Evolutionary conservation across 2,797 vertebrate species (phyloP).

Genomic region (Rhinogobio ventralis): DNA sequence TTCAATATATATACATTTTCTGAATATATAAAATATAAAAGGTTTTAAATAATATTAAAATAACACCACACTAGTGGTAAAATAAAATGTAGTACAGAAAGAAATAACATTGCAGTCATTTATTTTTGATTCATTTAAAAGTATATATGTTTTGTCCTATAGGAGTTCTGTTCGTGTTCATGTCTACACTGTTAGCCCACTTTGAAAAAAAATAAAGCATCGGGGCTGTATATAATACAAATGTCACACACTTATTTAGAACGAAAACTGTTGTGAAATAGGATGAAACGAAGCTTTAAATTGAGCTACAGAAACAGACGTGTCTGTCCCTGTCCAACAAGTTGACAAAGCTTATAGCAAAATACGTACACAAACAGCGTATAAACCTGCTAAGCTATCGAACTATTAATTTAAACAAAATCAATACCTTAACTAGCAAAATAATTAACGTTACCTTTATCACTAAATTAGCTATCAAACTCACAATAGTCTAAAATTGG

Average conservation of each 20-base stretch:
- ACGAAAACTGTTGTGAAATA: background rate
- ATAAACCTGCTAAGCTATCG: background rate
- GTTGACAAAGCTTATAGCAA: background rate
- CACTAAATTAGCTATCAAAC: background rate
- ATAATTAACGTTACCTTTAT: background rate
- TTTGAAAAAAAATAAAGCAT: background rate
- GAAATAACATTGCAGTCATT: background rate
- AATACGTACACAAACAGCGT: background rate
- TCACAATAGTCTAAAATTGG: background rate
- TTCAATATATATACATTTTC: background rate
- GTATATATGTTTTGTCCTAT: background rate
- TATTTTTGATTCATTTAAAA: background rate
- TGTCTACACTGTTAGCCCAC: background rate
- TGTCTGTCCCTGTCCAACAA: background rate
- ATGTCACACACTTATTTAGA: background rate
- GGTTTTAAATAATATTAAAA: background rate
- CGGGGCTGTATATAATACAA: background rate
- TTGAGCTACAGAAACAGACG: background rate
- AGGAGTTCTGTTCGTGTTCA: background rate
- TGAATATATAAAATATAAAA: no score
- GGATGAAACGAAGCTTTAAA: background rate
- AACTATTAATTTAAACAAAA: background rate
- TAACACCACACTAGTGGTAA: background rate
- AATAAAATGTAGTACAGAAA: background rate
- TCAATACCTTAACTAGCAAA: background rate